Base-by-base conservation (phyloP, 2,113 vertebrate genomes). In the Crotalus helleri region DNA sequence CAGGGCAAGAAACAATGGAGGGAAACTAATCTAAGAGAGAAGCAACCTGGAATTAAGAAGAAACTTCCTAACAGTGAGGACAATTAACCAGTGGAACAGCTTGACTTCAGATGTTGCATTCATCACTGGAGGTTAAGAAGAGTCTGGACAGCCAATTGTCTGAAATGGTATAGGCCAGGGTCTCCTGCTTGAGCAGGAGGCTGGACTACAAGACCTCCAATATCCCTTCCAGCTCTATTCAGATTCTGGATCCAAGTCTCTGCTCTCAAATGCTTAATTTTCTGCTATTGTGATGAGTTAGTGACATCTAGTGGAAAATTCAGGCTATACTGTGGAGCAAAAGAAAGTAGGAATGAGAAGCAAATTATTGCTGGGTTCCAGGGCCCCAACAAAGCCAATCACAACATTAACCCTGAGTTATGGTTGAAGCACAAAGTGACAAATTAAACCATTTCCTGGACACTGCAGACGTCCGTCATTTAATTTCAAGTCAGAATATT, bases 241-340 rank as follows among this genome's bases (percentile, higher is more conserved):
- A 0, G 49, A 51, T 51, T 51, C 49, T 51, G 44, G 26, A 44
- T 23, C 12, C 74, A 88, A 2, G 58, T 29, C 85, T 15, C 69
- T 55, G 23, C 21, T 92, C 93, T 87, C 8, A n/a, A 33, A 33
- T 29, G 2, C 59, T 81, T 12, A 5, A 10, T 85, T 58, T 88
- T 46, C 13, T 39, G 3, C 10, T 85, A 3, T 93, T 93, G 95
- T 89, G 74, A 94, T 93, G 88, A 91, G 89, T 94, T 92, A 93
- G 59, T 96, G 97, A 96, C 97, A 97, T 93, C 97, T 98, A 96
- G 95, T 46, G 98, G 97, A 95, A 6, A 94, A 33, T 13, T 15
- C 0, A 13, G 24, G 54, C 53, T 51, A 51, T 51, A 6, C 7
- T 46, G 3, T 85, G 39, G 1, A 26, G 15, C 33, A 44, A 39